Conservation (phyloP, 2,888 invertebrate genomes). For the Tipula lateralis region DNA sequence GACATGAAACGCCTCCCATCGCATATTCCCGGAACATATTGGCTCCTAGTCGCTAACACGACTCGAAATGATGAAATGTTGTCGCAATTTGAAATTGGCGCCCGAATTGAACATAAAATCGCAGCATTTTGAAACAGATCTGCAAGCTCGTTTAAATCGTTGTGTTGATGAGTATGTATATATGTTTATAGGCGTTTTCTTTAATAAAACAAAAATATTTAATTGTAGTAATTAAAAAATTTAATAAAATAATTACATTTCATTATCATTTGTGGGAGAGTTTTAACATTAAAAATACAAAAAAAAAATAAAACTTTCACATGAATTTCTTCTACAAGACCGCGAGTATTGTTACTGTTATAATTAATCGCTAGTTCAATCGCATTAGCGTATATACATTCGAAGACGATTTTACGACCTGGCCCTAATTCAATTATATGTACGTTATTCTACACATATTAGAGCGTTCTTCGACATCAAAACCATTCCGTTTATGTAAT, state of each 20-base stretch:
- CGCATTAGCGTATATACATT: no score
- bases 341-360: background rate
- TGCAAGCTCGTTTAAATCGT: background rate
- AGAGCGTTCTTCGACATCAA: background rate
- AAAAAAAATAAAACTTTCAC: background rate
- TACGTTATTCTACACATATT: background rate
- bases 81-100: background rate
- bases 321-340: background rate
- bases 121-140: background rate
- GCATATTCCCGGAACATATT: background rate
- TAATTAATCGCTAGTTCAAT: background rate
- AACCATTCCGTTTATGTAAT: background rate
- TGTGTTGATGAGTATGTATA: no score
- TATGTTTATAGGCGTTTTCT: background rate
- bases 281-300: background rate
- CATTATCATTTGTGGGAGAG: background rate
- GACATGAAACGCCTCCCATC: background rate
- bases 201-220: background rate
- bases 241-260: background rate
- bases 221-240: background rate
- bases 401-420: background rate
- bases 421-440: background rate
- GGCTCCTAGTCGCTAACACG: background rate
- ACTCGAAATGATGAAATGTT: background rate
- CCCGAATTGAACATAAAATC: background rate